Evolutionary conservation across 2,888 invertebrate species (phyloP).

Genomic region (Halictus quadricinctus): DNA sequence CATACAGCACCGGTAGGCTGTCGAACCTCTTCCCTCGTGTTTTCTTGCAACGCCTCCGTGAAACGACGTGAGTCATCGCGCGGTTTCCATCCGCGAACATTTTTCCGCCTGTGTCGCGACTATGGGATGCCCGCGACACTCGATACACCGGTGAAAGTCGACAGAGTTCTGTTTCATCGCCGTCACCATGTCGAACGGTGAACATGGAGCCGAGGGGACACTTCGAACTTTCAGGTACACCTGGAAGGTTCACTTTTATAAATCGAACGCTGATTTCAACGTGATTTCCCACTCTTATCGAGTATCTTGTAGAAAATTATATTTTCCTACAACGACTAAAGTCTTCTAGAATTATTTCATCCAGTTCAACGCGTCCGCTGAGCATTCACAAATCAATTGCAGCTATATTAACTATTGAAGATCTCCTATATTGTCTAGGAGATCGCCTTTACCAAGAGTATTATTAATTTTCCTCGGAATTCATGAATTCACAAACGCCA

Average conservation of each 20-base stretch:
- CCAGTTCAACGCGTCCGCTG: no score
- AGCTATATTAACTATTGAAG: no score
- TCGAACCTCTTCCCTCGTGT: conserved; percentile 24
- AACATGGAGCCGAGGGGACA: background rate
- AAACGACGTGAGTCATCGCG: conserved; percentile 34
- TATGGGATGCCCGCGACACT: background rate
- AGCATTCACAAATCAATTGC: no score
- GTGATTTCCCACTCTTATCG: background rate
- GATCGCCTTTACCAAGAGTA: no score
- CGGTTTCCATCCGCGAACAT: conserved; percentile 34
- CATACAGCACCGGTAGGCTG: conserved; percentile 19
- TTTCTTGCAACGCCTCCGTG: conserved; percentile 38
- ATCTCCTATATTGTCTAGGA: no score
- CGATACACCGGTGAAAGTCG: conserved; percentile 35
- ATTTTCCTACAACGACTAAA: no score
- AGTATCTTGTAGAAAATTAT: background rate
- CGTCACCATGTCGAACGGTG: background rate
- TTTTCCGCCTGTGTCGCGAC: background rate
- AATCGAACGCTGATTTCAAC: background rate
- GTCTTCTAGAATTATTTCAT: no score
- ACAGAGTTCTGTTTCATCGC: conserved; percentile 14
- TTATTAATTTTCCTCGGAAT: no score
- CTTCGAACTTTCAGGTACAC: background rate
- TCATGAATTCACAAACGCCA: no score
- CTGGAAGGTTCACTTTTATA: background rate